Evolutionary conservation across 53 echinoderm and acorn worm genomes (phyloP).

Genomic region (Henricia sp.): DNA sequence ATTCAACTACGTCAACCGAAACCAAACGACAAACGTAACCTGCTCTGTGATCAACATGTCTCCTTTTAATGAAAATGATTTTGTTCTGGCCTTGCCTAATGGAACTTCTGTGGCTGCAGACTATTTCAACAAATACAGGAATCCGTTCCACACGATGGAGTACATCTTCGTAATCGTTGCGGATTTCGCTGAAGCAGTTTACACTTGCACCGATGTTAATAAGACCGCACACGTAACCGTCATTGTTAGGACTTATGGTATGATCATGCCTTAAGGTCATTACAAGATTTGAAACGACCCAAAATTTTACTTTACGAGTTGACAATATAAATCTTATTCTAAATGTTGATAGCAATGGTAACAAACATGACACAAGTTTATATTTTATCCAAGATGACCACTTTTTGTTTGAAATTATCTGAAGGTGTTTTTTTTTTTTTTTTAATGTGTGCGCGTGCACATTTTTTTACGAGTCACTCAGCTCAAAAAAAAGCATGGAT

Average conservation of each 20-base stretch:
- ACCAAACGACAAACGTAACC: slow-evolving; percentile 33
- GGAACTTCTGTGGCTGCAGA: not conserved
- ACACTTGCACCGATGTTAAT: not conserved
- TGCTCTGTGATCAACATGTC: slow-evolving; percentile 2
- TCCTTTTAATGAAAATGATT: slow-evolving; percentile 1
- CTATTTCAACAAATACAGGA: slow-evolving; percentile 25
- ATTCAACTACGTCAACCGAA: not conserved
- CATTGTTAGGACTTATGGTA: slow-evolving; percentile 15
- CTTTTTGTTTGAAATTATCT: too few relatives aligned
- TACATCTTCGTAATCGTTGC: slow-evolving; percentile 38
- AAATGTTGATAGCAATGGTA: too few relatives aligned
- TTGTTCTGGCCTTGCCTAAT: slow-evolving; percentile 20
- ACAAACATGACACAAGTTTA: too few relatives aligned
- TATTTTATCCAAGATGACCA: too few relatives aligned
- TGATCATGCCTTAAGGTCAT: not conserved
- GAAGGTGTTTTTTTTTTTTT: too few relatives aligned
- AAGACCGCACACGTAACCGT: not conserved
- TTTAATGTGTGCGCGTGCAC: too few relatives aligned
- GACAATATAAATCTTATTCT: too few relatives aligned
- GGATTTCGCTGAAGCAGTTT: not conserved
- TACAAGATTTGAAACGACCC: too few relatives aligned
- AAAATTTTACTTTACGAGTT: too few relatives aligned
- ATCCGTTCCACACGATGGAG: not conserved
- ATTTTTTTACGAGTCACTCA: too few relatives aligned
- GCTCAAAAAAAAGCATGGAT: too few relatives aligned